These are phyloP conservation scores for Siniperca scherzeri DNA, from an alignment of 2,797 vertebrate genomes.

Conservation along the genomic window DNA sequence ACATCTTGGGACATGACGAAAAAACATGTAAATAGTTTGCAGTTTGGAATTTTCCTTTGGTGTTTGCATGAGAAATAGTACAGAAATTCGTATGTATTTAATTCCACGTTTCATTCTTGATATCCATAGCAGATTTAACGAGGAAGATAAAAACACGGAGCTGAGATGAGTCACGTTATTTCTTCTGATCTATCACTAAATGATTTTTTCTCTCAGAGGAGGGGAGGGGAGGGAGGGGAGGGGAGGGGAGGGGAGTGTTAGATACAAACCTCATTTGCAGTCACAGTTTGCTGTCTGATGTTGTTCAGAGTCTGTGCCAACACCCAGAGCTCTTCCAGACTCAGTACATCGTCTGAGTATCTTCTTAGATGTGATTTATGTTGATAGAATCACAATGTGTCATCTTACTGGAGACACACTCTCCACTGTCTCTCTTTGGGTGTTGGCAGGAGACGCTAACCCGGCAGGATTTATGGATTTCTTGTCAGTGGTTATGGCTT, in stretches of 20 bases:
- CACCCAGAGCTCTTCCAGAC: conserved; percentile 31
- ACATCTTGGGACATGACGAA: neutral
- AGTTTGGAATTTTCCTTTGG: neutral
- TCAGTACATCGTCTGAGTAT: conserved; percentile 11
- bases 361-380: conserved; percentile 49
- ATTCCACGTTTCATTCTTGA: neutral
- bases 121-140: too few species aligned
- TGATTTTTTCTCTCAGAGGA: conserved; percentile 13
- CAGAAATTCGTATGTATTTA: neutral
- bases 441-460: conserved; percentile 35
- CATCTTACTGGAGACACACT: neutral
- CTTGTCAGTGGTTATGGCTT: conserved; percentile 40
- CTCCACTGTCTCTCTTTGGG: conserved; percentile 13
- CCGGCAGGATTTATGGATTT: conserved; percentile 54
- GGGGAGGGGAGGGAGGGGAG: neutral
- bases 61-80: too few species aligned
- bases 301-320: conserved; percentile 42
- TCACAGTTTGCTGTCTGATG: conserved; percentile 51
- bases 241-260: neutral
- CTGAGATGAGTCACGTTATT: conserved; percentile 1
- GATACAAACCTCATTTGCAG: conserved; percentile 59
- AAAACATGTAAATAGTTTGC: neutral
- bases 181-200: conserved; percentile 35
- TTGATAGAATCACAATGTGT: conserved; percentile 49
- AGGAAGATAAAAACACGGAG: neutral